Conservation (phyloP, 2,113 vertebrate genomes). For the Pseudorasbora parva region DNA sequence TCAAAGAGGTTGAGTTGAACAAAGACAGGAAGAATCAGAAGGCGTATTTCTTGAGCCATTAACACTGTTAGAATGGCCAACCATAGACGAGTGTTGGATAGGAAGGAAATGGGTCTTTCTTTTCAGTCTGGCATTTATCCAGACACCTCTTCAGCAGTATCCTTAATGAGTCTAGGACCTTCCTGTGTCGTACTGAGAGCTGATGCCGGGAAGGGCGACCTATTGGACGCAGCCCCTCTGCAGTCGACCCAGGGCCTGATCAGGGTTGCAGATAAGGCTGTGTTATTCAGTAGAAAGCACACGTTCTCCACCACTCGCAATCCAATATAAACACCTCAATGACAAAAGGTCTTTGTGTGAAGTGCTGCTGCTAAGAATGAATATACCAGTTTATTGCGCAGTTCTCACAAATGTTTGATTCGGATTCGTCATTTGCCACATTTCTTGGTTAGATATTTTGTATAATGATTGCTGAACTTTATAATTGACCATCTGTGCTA, state of each 20-base stretch:
- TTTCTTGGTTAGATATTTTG: background rate
- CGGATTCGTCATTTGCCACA: background rate
- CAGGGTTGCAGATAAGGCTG: slow-evolving; percentile 61
- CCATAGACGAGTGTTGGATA: slow-evolving; percentile 38
- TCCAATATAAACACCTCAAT: slow-evolving; percentile 64
- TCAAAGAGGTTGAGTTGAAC: slow-evolving; percentile 56
- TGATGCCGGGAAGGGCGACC: slow-evolving; percentile 63
- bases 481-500: background rate
- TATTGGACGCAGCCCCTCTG: slow-evolving; percentile 46
- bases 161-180: slow-evolving; percentile 77
- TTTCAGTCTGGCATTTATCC: slow-evolving; percentile 63
- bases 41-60: slow-evolving; percentile 61
- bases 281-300: slow-evolving; percentile 69
- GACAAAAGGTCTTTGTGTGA: slow-evolving; percentile 33
- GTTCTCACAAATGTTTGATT: background rate
- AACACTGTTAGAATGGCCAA: slow-evolving; percentile 59
- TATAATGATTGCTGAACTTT: background rate
- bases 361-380: slow-evolving; percentile 4
- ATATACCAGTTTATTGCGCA: background rate
- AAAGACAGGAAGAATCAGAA: slow-evolving; percentile 60
- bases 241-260: slow-evolving; percentile 53
- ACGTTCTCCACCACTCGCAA: slow-evolving; percentile 29
- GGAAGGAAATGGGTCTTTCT: slow-evolving; percentile 66
- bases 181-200: slow-evolving; percentile 74
- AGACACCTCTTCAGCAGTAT: slow-evolving; percentile 73